phyloP scores from a whole-genome alignment of 2,888 invertebrate species.

The Hirtodrosophila trivittata region DNA sequence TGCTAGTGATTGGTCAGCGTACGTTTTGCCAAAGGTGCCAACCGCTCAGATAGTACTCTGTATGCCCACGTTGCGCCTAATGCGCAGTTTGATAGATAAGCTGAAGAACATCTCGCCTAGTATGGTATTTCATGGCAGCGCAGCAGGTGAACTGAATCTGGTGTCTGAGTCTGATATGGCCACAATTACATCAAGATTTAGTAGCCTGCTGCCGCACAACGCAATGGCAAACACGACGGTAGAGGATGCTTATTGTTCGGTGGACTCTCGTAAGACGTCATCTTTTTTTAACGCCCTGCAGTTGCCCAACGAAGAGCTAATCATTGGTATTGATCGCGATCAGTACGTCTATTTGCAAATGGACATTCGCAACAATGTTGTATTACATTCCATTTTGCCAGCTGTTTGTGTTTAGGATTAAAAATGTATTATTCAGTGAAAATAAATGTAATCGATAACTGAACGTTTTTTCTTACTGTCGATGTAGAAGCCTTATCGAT shows the following conservation, averaged over 20 bases:
- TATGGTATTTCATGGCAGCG: constrained; percentile 89
- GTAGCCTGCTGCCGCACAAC: constrained; percentile 85
- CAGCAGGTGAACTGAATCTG: constrained; percentile 88
- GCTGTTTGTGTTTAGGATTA: constrained; percentile 85
- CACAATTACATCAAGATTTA: constrained; percentile 92
- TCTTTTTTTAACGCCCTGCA: constrained; percentile 92
- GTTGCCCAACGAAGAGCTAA: constrained; percentile 88
- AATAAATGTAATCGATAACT: constrained; percentile 41
- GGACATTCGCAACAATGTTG: constrained; percentile 89
- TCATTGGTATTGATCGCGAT: constrained; percentile 91
- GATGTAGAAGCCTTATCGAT: constrained; percentile 45
- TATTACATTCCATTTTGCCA: constrained; percentile 92
- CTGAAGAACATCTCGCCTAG: constrained; percentile 91
- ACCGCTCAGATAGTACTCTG: constrained; percentile 84
- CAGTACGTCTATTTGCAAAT: constrained; percentile 90
- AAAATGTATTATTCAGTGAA: neutral
- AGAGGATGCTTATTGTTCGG: constrained; percentile 85
- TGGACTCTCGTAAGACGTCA: constrained; percentile 92
- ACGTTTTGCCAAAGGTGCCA: constrained; percentile 88
- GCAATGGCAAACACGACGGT: constrained; percentile 47
- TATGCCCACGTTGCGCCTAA: constrained; percentile 90
- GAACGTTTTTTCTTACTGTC: too few species aligned
- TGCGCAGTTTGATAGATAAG: constrained; percentile 92
- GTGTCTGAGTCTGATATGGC: constrained; percentile 92
- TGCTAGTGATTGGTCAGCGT: constrained; percentile 88